Conservation (phyloP, 2,113 vertebrate species). For the Chaetodon auriga region DNA sequence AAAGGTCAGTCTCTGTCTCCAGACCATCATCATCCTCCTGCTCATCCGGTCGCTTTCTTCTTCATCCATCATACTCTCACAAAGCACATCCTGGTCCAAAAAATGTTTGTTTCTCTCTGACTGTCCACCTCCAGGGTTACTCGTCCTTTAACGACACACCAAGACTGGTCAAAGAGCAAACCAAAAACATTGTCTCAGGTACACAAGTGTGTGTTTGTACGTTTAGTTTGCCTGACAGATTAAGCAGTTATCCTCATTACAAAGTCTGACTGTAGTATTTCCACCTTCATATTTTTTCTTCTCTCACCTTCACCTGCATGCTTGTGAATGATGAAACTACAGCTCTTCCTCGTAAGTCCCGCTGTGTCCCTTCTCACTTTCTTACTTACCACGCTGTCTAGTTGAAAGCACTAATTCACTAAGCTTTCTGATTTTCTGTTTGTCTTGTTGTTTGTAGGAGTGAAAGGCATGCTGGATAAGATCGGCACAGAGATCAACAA, state of each 20-base stretch:
- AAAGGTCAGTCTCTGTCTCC: constrained; percentile 82
- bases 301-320: constrained; percentile 29
- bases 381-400: too few species aligned
- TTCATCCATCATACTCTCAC: neutral
- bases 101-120: constrained; percentile 6
- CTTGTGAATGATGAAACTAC: constrained; percentile 51
- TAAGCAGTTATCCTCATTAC: neutral
- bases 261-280: constrained; percentile 2
- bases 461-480: constrained; percentile 89
- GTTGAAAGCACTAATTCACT: neutral
- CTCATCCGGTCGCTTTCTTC: neutral
- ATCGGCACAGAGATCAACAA: constrained; percentile 84
- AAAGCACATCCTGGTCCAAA: neutral
- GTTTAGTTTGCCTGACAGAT: neutral
- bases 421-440: neutral
- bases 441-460: constrained; percentile 78
- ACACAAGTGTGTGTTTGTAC: constrained; percentile 26
- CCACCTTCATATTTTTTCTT: constrained; percentile 25
- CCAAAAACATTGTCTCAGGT: constrained; percentile 87
- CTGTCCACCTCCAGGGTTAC: constrained; percentile 87
- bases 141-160: constrained; percentile 91
- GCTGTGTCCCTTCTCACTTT: neutral
- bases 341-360: constrained; percentile 84
- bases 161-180: constrained; percentile 89
- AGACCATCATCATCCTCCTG: neutral